Base-by-base conservation (phyloP, 1,140 invertebrate species). In the Aphaenogaster floridana region DNA sequence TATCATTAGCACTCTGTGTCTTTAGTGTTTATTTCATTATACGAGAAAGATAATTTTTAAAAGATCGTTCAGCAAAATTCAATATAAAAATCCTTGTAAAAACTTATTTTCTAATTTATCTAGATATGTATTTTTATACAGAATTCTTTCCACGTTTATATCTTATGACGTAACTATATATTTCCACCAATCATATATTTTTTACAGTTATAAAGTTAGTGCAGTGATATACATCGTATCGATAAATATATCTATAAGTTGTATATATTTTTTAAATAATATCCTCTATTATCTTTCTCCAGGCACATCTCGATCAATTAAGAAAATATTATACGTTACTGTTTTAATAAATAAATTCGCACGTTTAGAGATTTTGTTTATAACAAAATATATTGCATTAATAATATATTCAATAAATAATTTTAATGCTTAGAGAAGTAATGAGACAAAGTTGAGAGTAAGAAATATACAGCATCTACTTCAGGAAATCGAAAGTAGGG, bases 401-500 rank as follows among this genome's bases (percentile, higher is more conserved):
- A 69, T 48, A 21, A 45, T 4, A n/a, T 34, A 54, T 28, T 52
- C 15, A 54, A 54, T 39, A 17, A 74, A 11, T 21, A 57, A 28
- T 7, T 11, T 57, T 28, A 45, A 57, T 45, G 3, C 36, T 72
- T 61, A 59, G 34, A 63, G 5, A 66, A 83, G 69, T 42, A 54
- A 72, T 28, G 28, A 42, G 71, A 61, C 54, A 78, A 88, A n/a
- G 59, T 1, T 66, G 8, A 64, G 52, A 87, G 52, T 48, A 89
- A 89, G 69, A 76, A 74, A 74, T 79, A 71, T 48, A 69, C 80
- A 72, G 72, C 28, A 78, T 89, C 59, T 87, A 74, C 61, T 86
- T 77, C 52, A 59, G 79, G 88, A 90, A 86, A 87, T 90, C 69
- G 45, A 52, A 88, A 52, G 77, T 88, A 92, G 88, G 92, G 93